Conservation (phyloP, 1,140 invertebrate species). For the Oedothorax gibbosus region DNA sequence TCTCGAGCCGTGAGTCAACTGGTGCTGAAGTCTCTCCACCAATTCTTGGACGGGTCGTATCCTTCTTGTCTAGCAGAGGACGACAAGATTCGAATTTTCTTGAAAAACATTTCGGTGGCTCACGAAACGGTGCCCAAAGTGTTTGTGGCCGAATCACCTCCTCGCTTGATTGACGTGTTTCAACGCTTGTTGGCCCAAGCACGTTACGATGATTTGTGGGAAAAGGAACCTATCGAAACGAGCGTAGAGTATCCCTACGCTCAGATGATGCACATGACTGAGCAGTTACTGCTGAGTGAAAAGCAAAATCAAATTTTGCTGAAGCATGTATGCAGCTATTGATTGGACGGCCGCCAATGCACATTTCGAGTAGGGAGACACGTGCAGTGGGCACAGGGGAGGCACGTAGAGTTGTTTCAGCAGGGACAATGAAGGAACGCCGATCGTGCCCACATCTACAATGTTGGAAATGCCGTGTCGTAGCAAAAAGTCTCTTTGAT, state of each 20-base stretch:
- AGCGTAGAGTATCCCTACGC: not conserved
- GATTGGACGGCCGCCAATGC: not conserved
- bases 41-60: not conserved
- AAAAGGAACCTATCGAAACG: not conserved
- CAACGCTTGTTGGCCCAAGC: slow-evolving; percentile 2
- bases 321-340: not conserved
- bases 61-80: not conserved
- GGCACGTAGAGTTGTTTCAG: not conserved
- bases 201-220: not conserved
- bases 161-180: not conserved
- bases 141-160: not conserved
- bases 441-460: not conserved
- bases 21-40: not conserved
- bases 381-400: not conserved
- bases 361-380: not conserved
- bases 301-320: not conserved
- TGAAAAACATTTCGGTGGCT: not conserved
- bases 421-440: not conserved
- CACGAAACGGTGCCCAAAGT: not conserved
- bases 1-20: not conserved
- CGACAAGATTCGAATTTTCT: not conserved
- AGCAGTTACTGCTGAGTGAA: not conserved
- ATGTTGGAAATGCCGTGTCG: not conserved
- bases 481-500: not conserved
- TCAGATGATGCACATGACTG: not conserved